Evolutionary conservation across 2,113 vertebrate species (phyloP).

Genomic region (Callorhinus ursinus): DNA sequence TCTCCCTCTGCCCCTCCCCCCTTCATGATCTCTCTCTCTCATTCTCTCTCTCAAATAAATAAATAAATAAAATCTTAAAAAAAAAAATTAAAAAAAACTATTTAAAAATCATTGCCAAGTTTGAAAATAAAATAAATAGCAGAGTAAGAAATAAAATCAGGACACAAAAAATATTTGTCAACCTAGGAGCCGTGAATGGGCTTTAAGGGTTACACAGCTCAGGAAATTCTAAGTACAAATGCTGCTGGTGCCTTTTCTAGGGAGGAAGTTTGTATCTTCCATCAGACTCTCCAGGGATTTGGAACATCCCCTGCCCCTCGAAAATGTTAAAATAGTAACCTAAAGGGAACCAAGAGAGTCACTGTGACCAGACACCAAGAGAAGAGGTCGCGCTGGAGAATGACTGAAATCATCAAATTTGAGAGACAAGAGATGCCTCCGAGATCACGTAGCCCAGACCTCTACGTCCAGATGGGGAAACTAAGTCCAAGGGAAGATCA

Average conservation of each 20-base stretch:
- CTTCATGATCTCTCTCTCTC: too few species aligned
- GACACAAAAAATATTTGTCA: background rate
- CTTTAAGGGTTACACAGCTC: background rate
- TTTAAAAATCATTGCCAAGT: background rate
- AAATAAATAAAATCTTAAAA: too few species aligned
- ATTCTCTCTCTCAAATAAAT: too few species aligned
- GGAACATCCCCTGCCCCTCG: accelerated
- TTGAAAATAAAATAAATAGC: background rate
- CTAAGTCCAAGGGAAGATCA: slow-evolving; percentile 1
- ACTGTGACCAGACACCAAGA: background rate
- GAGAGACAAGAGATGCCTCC: slow-evolving; percentile 4
- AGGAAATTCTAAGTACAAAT: background rate
- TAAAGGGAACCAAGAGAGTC: background rate
- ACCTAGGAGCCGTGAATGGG: background rate
- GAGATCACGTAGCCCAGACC: background rate
- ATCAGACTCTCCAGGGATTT: background rate
- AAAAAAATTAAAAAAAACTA: too few species aligned
- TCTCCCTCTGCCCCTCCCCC: too few species aligned
- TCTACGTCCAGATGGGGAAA: background rate
- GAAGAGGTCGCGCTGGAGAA: background rate
- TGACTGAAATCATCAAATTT: background rate
- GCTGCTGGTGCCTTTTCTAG: background rate
- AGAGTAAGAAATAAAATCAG: background rate
- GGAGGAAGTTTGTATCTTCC: background rate
- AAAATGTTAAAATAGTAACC: background rate